Base-by-base conservation (phyloP, 1,140 invertebrate genomes). In the Drosophila bocqueti region DNA sequence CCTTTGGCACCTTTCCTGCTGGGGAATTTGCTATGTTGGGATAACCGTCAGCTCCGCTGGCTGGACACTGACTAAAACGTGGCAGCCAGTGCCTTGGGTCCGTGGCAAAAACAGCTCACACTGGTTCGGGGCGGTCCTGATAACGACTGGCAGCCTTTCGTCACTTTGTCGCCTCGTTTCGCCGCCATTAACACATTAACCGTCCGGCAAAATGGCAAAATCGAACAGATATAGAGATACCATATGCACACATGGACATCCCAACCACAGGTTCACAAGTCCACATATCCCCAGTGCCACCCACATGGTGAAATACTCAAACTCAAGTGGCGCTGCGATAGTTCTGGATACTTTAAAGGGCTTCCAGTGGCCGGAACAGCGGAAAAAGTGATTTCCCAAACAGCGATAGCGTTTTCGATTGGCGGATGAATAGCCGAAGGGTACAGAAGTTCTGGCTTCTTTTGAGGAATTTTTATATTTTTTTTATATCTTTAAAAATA, bases 81-180 rank as follows among this genome's bases (percentile, higher is more conserved):
- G 65, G 38, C 69, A 68, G 77, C 63, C 76, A 43, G 55, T 64
- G 34, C 45, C 58, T 13, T 4, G 6, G 40, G 63, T 65, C 79
- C 73, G 45, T 43, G 62, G 45, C 34, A 59, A 18, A 55, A 45
- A 46, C 54, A 29, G 62, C 47, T 58, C 42, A 29, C 40, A 47
- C 61, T 55, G 34, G 74, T 62, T 77, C 63, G 75, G 74, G 73
- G 40, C 55, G 68, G 40, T 57, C 58, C 63, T 84, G 84, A 89
- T 89, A 89, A 89, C 58, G 29, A 58, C 50, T 62, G 79, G 18
- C 77, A 81, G 84, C 81, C 85, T 90, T 90, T 89, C 85, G 84
- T 89, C 84, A 84, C 40, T 58, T 80, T 63, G 69, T 69, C 81
- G 59, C 36, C 29, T 24, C 62, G 50, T 40, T 40, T 59, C 29